Evolutionary conservation across 2,797 vertebrate genomes (phyloP).

Genomic region (Spondyliosoma cantharus): DNA sequence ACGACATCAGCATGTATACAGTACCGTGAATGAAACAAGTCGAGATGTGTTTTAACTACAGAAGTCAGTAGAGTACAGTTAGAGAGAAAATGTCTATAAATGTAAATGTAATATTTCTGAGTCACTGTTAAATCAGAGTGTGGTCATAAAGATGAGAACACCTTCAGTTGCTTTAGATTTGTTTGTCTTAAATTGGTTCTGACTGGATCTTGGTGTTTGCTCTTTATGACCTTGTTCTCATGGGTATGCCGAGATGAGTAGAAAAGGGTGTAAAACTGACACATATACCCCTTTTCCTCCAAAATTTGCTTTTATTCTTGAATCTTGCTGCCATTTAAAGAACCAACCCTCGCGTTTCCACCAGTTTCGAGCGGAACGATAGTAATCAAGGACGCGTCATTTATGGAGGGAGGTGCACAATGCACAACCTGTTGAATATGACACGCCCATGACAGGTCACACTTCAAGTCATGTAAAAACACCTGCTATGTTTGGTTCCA

Average conservation of each 20-base stretch:
- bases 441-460: no score
- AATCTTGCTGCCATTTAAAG: no score
- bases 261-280: neutral
- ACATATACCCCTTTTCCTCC: no score
- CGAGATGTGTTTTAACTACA: slow-evolving; percentile 6
- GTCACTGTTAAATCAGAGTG: neutral
- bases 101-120: neutral
- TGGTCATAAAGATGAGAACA: neutral
- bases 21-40: neutral
- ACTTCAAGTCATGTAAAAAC: no score
- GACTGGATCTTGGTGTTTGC: neutral
- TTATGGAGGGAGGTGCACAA: no score
- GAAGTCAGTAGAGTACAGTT: neutral
- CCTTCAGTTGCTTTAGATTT: neutral
- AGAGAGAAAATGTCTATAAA: neutral
- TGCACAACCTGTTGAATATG: no score
- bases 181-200: neutral
- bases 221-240: neutral
- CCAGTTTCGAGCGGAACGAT: no score
- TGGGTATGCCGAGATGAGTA: neutral
- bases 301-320: no score
- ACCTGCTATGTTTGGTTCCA: no score
- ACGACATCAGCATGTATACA: neutral
- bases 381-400: no score
- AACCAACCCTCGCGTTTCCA: no score